Evolutionary conservation across 2,888 invertebrate genomes (phyloP).

Genomic region (Masnerella sp.): DNA sequence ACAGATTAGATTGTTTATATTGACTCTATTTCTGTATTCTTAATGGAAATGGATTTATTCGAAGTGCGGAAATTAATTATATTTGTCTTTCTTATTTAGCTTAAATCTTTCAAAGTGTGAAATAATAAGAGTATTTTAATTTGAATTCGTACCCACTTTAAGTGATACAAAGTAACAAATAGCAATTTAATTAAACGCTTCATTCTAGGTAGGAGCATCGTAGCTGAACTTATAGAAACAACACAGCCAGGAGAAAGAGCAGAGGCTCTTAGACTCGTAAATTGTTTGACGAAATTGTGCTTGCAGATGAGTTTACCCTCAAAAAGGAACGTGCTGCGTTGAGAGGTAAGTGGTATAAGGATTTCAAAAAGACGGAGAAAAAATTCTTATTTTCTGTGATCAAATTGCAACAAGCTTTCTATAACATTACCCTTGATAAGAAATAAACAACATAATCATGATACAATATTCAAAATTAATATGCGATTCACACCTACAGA

Average conservation of each 20-base stretch:
- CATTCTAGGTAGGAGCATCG: conserved; percentile 24
- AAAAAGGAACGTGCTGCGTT: conserved; percentile 52
- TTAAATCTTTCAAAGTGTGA: conserved; percentile 18
- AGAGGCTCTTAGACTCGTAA: conserved; percentile 51
- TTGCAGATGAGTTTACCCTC: conserved; percentile 57
- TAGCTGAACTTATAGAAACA: conserved; percentile 48
- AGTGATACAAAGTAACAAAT: conserved; percentile 51
- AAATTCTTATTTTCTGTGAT: conserved; percentile 37
- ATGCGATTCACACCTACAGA: background rate
- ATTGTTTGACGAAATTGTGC: conserved; percentile 59
- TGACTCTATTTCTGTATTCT: background rate
- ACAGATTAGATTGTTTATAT: background rate
- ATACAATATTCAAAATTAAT: conserved; percentile 2
- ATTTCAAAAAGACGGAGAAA: conserved; percentile 29
- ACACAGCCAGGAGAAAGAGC: conserved; percentile 42
- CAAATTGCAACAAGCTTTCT: conserved; percentile 12
- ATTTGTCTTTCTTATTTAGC: background rate
- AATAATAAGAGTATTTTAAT: conserved; percentile 36
- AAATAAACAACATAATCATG: no score
- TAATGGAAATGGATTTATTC: background rate
- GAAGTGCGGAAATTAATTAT: conserved; percentile 1
- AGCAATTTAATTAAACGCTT: conserved; percentile 54
- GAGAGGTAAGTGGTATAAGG: conserved; percentile 38
- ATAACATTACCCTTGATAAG: conserved; percentile 4
- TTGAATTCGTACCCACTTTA: conserved; percentile 32